A percentile compares a stretch with the other conserved stretches of the same genome.
Evolutionary conservation across 2,113 vertebrate genomes (phyloP).

Genomic region (Arothron firmamentum): DNA sequence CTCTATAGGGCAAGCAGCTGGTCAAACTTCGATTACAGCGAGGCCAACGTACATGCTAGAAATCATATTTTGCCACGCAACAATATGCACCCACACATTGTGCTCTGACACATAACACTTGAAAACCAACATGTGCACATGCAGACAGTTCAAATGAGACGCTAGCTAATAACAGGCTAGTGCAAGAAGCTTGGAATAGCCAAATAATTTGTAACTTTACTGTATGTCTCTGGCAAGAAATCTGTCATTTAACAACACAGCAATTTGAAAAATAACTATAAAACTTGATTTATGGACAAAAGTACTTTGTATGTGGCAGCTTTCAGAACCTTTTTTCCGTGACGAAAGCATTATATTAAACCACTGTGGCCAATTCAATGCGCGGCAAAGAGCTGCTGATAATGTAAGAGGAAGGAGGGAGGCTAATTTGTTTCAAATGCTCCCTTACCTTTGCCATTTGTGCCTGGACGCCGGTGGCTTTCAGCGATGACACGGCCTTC

Average conservation of each 20-base stretch:
- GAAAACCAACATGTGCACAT: neutral
- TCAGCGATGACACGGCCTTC: constrained; percentile 95
- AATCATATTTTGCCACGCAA: neutral
- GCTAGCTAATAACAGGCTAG: too few relatives aligned
- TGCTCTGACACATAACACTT: constrained; percentile 4
- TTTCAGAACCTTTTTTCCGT: constrained; percentile 14
- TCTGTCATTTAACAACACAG: constrained; percentile 20
- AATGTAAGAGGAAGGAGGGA: constrained; percentile 8
- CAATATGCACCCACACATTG: neutral
- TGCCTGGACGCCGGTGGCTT: constrained; percentile 94
- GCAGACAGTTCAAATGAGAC: too few relatives aligned
- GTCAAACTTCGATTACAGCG: constrained; percentile 34
- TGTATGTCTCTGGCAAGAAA: neutral
- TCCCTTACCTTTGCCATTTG: constrained; percentile 98
- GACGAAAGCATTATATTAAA: too few relatives aligned
- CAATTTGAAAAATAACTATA: constrained; percentile 12
- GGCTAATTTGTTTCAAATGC: constrained; percentile 15
- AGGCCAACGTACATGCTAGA: constrained; percentile 4
- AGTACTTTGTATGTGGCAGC: constrained; percentile 13
- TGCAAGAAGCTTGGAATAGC: too few relatives aligned
- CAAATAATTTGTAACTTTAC: too few relatives aligned
- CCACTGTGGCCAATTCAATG: neutral
- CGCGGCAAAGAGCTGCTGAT: constrained; percentile 12
- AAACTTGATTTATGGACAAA: constrained; percentile 43
- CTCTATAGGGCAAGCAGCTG: constrained; percentile 21